Evolutionary conservation across 2,113 vertebrate genomes (phyloP), one percentile per base, ranked within the genome.

Genomic region (Monopterus albus): DNA sequence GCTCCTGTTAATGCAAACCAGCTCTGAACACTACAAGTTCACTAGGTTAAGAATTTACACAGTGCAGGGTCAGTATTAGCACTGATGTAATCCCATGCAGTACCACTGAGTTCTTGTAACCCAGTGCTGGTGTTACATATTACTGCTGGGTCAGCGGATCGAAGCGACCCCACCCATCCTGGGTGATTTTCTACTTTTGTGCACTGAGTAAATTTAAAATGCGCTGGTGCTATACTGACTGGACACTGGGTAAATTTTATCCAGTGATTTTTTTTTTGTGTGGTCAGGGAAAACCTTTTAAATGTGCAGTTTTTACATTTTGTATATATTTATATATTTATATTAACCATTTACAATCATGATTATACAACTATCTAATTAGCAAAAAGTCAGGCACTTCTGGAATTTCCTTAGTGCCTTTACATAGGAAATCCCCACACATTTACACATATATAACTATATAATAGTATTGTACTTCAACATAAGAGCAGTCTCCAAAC

Each of bases 271-370:
- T 5, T 31, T 31, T n/a, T n/a, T n/a, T n/a, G n/a, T 31, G 29
- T 31, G 65, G 38, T 76, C 74, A 56, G 57, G 55, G 55, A 68
- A 70, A 83, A 70, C 73, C 1, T 81, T 29, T 55, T 53, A n/a
- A 68, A 86, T 84, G 71, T 85, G 70, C 78, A 72, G 20, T 79
- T 84, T 67, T 72, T 80, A 85, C 79, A 85, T 60, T 66, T 75
- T 85, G 81, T 80, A 89, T 84, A 91, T 90, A n/a, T n/a, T n/a
- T n/a, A 91, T 87, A 86, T 66, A 86, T 73, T 75, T 75, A 78
- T 86, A 86, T 86, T 68, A 80, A 77, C 33, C 78, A 84, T 92
- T 86, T 89, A 91, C 88, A 91, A 77, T 87, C 79, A 67, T 59
- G 76, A 89, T 91, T 72, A 82, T 56, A 89, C 62, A 79, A 75